These are phyloP conservation scores for Exephanes ischioxanthus DNA, from an alignment of 2,888 invertebrate genomes.

Conservation along the genomic window DNA sequence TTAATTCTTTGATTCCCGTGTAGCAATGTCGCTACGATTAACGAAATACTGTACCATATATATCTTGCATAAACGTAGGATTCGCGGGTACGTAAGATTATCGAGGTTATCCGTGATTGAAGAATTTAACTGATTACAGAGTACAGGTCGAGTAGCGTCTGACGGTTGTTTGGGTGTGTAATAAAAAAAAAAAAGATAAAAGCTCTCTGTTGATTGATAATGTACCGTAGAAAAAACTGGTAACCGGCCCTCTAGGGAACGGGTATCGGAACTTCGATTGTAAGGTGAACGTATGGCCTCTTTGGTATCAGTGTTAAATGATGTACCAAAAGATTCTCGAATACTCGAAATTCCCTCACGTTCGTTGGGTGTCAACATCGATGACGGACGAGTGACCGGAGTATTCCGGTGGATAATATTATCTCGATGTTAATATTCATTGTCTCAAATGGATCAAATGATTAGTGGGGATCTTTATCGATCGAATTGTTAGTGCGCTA, in stretches of 20 bases:
- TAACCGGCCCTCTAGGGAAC: neutral
- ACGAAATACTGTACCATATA: constrained; percentile 45
- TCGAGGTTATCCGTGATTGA: constrained; percentile 24
- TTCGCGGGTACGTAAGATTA: constrained; percentile 22
- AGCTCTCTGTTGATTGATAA: constrained; percentile 62
- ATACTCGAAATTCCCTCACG: constrained; percentile 29
- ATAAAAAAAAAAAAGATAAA: constrained; percentile 51
- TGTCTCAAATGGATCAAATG: constrained; percentile 58
- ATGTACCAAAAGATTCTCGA: constrained; percentile 45
- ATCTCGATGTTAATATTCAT: constrained; percentile 71
- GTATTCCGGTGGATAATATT: constrained; percentile 62
- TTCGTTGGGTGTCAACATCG: neutral
- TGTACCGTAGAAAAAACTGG: constrained; percentile 18
- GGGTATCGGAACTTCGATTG: neutral
- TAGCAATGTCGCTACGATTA: constrained; percentile 30
- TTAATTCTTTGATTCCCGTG: constrained; percentile 23
- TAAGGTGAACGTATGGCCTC: constrained; percentile 48
- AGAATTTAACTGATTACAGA: constrained; percentile 43
- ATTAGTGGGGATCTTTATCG: constrained; percentile 42
- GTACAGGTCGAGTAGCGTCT: constrained; percentile 55
- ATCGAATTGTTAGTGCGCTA: constrained; percentile 60
- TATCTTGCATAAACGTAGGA: constrained; percentile 40
- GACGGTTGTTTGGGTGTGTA: constrained; percentile 63
- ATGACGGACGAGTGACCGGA: constrained; percentile 33
- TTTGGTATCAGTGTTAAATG: constrained; percentile 34